These are phyloP conservation scores for Piliocolobus tephrosceles DNA, from an alignment of 2,113 vertebrate species.

Conservation along the genomic window DNA sequence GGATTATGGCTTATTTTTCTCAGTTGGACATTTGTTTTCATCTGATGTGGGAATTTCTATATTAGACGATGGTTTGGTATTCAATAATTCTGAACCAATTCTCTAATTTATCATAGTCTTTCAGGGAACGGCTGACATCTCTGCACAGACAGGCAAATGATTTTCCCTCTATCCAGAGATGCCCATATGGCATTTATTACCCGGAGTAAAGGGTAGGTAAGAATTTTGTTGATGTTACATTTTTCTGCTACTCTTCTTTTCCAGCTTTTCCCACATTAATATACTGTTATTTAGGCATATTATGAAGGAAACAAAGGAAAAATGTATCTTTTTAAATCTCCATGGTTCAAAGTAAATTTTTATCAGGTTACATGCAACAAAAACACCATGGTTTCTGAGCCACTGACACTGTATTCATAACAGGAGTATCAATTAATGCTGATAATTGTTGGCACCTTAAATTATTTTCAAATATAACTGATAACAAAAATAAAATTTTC, in stretches of 20 bases:
- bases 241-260: not conserved
- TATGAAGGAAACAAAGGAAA: not conserved
- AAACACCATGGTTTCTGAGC: not conserved
- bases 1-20: not conserved
- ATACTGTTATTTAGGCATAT: not conserved
- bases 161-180: not conserved
- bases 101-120: not conserved
- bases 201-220: not conserved
- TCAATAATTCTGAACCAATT: not conserved
- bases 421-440: not conserved
- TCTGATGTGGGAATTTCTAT: not conserved
- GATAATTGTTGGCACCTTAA: not conserved
- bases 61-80: not conserved
- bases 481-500: not conserved
- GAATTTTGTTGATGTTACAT: not conserved
- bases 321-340: not conserved
- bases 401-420: not conserved
- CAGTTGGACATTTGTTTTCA: not conserved
- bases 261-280: not conserved
- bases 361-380: not conserved
- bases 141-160: not conserved
- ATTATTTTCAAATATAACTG: constrained; percentile 2
- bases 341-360: not conserved
- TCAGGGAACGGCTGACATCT: not conserved
- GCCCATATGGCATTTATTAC: not conserved